Percentiles rank a stretch among this genome's conserved stretches.
Evolutionary conservation across 1,140 invertebrate genomes (phyloP).

Genomic region (Brachionus koreanus): DNA sequence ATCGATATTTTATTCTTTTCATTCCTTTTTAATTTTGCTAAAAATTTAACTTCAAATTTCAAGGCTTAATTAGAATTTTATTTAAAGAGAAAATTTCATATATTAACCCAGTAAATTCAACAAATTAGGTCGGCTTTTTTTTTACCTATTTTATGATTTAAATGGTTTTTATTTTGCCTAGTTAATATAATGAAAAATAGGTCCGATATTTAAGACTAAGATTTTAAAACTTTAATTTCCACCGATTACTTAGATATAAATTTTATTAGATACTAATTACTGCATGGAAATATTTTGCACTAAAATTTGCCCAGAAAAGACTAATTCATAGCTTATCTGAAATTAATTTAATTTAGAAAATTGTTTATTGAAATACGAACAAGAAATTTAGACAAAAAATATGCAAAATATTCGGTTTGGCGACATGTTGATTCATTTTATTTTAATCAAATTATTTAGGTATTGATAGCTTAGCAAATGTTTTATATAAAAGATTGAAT

Average conservation of each 20-base stretch:
- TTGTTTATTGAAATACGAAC: neutral
- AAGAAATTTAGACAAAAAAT: neutral
- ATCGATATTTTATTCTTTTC: neutral
- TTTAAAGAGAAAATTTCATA: neutral
- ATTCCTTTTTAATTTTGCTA: neutral
- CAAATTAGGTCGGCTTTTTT: neutral
- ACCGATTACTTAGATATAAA: neutral
- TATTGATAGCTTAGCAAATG: neutral
- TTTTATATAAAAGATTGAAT: no score
- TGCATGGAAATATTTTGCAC: neutral
- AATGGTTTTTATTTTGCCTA: neutral
- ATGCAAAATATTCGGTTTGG: neutral
- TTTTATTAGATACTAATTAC: neutral
- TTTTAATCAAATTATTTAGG: constrained; percentile 1
- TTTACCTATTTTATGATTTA: neutral
- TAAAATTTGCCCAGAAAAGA: neutral
- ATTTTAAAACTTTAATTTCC: neutral
- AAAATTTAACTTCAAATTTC: neutral
- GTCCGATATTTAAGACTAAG: neutral
- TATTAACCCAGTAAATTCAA: neutral
- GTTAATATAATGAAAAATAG: neutral
- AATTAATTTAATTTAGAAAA: neutral
- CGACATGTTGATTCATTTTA: neutral
- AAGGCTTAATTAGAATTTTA: neutral
- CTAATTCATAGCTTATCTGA: neutral